Base-by-base conservation (phyloP, 2,888 invertebrate species). In the Catonia carolina region DNA sequence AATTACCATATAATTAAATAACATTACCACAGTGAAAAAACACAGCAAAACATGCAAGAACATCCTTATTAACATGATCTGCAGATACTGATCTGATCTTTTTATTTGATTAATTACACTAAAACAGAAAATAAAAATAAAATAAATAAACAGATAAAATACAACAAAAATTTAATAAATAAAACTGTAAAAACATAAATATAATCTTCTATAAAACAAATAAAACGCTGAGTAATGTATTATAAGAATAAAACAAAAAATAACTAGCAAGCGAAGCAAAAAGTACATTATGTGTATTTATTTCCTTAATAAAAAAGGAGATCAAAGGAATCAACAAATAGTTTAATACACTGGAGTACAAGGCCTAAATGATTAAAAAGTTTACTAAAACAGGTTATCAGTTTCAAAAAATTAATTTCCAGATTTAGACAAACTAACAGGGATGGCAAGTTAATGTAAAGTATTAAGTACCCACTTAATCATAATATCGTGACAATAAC, bases 201-300 rank as follows among this genome's bases (percentile, higher is more conserved):
- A 59, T 59, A 60, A 56, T 45, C 50, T 47, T 52, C 53, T 51
- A 60, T 48, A 49, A 53, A 59, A 64, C 35, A 56, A 20, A 42
- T 20, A 61, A 60, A 22, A n/a, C n/a, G n/a, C n/a, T n/a, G n/a
- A n/a, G n/a, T n/a, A n/a, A n/a, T n/a, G n/a, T n/a, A n/a, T 27
- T 27, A 27, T 27, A 27, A 4, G 5, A 27, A 6, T 27, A 6
- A 27, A 22, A 17, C 54, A 55, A 33, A 55, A 60, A 59, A 60
- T 55, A 55, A 47, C 17, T 18, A 54, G 33, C 54, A 12, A 20
- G 27, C 59, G 17, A 50, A 53, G 15, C 18, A 15, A 17, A 33
- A 37, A 37, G n/a, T 6, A 33, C 33, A 33, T 7, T 33, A n/a
- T n/a, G n/a, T n/a, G n/a, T n/a, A n/a, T n/a, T n/a, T n/a, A n/a